These are phyloP conservation scores for Orthonyx spaldingii DNA, from an alignment of 2,113 vertebrate genomes.

Conservation along the genomic window DNA sequence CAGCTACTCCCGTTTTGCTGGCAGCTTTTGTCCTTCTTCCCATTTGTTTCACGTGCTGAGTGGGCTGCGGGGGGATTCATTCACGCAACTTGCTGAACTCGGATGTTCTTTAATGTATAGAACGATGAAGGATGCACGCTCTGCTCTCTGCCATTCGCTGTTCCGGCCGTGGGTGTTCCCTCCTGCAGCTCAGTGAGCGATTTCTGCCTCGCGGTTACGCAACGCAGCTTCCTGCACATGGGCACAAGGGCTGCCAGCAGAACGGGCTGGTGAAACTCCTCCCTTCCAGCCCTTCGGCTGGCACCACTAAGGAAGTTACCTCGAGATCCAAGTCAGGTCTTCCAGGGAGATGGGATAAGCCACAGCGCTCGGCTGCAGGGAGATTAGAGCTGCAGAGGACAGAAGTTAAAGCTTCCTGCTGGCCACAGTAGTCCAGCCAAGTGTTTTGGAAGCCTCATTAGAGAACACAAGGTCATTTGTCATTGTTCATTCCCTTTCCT, in stretches of 20 bases:
- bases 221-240: slow-evolving; percentile 45
- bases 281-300: neutral
- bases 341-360: neutral
- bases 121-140: accelerated
- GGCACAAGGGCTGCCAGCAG: neutral
- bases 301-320: neutral
- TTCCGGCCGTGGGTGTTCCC: neutral
- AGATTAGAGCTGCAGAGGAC: neutral
- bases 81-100: neutral
- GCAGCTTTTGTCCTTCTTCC: neutral
- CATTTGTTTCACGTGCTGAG: neutral
- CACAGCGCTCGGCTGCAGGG: neutral
- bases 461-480: neutral
- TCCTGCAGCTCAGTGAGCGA: neutral
- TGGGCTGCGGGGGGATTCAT: neutral
- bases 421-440: too few species aligned
- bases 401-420: neutral
- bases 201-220: neutral
- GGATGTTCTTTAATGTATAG: neutral
- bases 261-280: neutral
- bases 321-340: neutral
- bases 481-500: neutral
- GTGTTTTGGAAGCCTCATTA: neutral
- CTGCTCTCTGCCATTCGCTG: neutral
- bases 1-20: neutral